phyloP scores from a whole-genome alignment of 2,797 vertebrate species.

The Corythornis leucogaster region DNA sequence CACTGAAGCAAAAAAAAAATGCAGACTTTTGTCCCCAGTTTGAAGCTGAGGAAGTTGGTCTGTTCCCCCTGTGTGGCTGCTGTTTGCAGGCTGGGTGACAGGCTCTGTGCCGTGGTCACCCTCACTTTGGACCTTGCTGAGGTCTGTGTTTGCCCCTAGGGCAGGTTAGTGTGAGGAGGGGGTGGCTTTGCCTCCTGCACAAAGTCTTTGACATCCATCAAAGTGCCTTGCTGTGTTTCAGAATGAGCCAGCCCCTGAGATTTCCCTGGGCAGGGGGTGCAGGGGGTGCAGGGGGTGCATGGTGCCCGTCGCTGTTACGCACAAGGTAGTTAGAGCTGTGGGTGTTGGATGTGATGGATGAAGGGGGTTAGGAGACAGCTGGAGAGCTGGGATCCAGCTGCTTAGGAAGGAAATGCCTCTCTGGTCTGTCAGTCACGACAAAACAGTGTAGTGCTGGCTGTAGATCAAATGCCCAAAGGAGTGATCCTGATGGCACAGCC shows the following conservation, averaged over 20 bases:
- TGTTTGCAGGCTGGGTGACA: neutral
- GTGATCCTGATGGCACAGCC: neutral
- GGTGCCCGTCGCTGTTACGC: neutral
- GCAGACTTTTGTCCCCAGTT: neutral
- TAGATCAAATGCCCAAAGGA: neutral
- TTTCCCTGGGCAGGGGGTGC: neutral
- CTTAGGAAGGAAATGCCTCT: neutral
- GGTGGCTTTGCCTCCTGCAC: slow-evolving; percentile 9
- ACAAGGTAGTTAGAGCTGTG: neutral
- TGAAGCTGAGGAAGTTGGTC: neutral
- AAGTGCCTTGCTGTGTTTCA: slow-evolving; percentile 66
- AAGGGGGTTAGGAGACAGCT: neutral
- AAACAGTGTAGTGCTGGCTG: neutral
- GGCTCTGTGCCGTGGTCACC: neutral
- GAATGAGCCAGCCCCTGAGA: slow-evolving; percentile 8
- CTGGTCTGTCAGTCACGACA: neutral
- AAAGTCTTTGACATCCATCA: neutral
- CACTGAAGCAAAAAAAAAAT: slow-evolving; percentile 49
- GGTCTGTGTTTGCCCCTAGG: neutral
- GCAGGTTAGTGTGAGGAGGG: neutral
- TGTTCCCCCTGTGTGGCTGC: slow-evolving; percentile 19
- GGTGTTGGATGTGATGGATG: neutral
- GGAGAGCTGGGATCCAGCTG: neutral
- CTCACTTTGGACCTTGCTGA: neutral
- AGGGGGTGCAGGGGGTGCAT: neutral